Percentiles rank a stretch among this genome's conserved stretches.
Evolutionary conservation across 1,140 invertebrate species (phyloP).

Genomic region (Andrena cerasifolii): DNA sequence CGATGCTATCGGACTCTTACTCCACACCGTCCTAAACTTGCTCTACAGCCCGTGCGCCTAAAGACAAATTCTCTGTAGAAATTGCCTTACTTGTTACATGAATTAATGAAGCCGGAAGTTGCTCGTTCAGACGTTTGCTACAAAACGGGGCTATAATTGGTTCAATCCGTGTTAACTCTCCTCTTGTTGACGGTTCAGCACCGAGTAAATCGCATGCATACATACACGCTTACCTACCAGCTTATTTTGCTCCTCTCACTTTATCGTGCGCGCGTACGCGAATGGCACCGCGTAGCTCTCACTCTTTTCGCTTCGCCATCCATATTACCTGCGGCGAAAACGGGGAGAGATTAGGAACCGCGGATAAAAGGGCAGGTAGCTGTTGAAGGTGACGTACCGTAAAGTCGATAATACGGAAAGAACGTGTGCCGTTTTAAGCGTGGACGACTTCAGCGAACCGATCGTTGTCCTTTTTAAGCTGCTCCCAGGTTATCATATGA

Average conservation of each 20-base stretch:
- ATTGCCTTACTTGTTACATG: conserved; percentile 36
- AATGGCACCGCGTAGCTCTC: conserved; percentile 15
- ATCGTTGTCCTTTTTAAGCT: not conserved
- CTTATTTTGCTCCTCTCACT: conserved; percentile 34
- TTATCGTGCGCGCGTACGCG: not conserved
- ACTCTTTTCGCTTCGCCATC: not conserved
- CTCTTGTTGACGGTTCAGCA: conserved; percentile 59
- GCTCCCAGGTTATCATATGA: not conserved
- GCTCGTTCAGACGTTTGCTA: conserved; percentile 54
- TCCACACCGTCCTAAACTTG: not conserved
- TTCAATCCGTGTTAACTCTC: conserved; percentile 66
- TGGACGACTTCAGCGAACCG: too few species aligned
- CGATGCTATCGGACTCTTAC: conserved; percentile 14
- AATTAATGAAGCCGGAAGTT: conserved; percentile 59
- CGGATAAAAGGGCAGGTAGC: too few species aligned
- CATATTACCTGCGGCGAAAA: too few species aligned
- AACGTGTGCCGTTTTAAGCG: too few species aligned
- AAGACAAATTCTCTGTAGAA: conserved; percentile 31
- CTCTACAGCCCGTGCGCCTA: not conserved
- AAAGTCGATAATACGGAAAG: too few species aligned
- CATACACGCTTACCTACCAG: too few species aligned
- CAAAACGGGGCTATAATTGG: conserved; percentile 66
- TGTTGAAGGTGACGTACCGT: too few species aligned
- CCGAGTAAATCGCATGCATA: conserved; percentile 50
- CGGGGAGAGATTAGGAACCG: too few species aligned